phyloP scores from a whole-genome alignment of 2,888 invertebrate genomes.

The Tyria jacobaeae region DNA sequence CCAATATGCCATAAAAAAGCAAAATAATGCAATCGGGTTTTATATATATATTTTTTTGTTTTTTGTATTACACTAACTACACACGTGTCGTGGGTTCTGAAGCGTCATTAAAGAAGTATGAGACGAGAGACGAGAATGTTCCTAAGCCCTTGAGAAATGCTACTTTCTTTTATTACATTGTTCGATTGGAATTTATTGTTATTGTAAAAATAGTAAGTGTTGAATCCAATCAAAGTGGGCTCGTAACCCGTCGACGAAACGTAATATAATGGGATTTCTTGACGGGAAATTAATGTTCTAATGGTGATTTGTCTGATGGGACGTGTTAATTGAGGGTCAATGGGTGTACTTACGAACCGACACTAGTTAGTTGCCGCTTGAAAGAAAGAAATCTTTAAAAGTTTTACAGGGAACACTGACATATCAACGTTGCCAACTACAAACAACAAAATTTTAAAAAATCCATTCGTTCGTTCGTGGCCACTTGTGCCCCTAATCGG shows the following conservation, averaged over 20 bases:
- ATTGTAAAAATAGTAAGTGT: not conserved
- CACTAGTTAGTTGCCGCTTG: not conserved
- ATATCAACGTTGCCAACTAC: too few species aligned
- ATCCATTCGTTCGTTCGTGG: too few species aligned
- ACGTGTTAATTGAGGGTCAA: conserved; percentile 8
- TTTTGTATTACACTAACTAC: too few species aligned
- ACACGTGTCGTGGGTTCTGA: too few species aligned
- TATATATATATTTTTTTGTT: too few species aligned
- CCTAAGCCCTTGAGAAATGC: not conserved
- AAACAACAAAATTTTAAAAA: too few species aligned
- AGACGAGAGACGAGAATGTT: not conserved
- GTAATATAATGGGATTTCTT: not conserved
- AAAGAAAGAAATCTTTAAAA: not conserved
- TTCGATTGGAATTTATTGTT: not conserved
- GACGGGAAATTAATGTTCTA: conserved; percentile 8
- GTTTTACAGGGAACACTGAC: not conserved
- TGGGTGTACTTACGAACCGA: not conserved
- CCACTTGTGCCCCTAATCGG: too few species aligned
- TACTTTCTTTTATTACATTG: not conserved
- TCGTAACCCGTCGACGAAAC: conserved; percentile 1
- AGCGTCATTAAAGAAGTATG: not conserved
- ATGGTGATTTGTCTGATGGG: conserved; percentile 4
- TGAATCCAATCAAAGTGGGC: conserved; percentile 2
- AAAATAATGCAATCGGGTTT: too few species aligned
- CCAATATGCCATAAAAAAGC: too few species aligned